Conservation (phyloP, 2,113 vertebrate genomes). For the Xiphophorus couchianus region DNA sequence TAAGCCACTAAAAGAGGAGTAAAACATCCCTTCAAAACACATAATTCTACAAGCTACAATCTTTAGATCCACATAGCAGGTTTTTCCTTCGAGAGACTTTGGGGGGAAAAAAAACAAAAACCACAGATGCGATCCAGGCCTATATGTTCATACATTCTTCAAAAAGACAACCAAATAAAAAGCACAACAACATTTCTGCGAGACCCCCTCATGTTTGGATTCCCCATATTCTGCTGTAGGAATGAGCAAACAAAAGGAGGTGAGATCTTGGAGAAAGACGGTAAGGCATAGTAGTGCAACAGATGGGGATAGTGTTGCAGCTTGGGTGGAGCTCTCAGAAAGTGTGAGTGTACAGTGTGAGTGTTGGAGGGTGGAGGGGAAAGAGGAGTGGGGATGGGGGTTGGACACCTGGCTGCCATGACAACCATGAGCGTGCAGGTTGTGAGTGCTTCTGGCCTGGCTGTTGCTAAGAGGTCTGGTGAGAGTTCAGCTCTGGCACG, state of each 20-base stretch:
- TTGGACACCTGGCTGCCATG: conserved; percentile 79
- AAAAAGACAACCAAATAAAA: conserved; percentile 21
- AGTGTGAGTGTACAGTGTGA: conserved; percentile 36
- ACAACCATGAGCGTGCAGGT: conserved; percentile 64
- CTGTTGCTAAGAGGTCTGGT: conserved; percentile 68
- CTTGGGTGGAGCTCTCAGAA: conserved; percentile 72
- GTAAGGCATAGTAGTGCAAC: conserved; percentile 81
- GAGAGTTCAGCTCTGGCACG: conserved; percentile 72
- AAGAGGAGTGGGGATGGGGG: not conserved
- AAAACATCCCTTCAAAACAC: conserved; percentile 52
- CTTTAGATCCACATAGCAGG: conserved; percentile 57
- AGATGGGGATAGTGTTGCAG: conserved; percentile 78
- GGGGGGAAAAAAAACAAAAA: conserved; percentile 34
- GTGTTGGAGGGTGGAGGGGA: conserved; percentile 1
- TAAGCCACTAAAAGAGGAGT: conserved; percentile 54
- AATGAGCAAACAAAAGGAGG: conserved; percentile 37
- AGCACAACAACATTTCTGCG: conserved; percentile 28
- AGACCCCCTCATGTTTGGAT: conserved; percentile 39
- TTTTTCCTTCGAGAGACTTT: conserved; percentile 59
- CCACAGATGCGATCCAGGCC: conserved; percentile 45
- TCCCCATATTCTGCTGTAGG: conserved; percentile 49
- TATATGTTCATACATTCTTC: conserved; percentile 77
- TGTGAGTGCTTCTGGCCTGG: conserved; percentile 39
- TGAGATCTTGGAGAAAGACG: conserved; percentile 21
- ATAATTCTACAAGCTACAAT: conserved; percentile 65